Evolutionary conservation across 2,797 vertebrate species (phyloP), one percentile per base, ranked within the genome.

Genomic region (Schizopygopsis malacanthus): DNA sequence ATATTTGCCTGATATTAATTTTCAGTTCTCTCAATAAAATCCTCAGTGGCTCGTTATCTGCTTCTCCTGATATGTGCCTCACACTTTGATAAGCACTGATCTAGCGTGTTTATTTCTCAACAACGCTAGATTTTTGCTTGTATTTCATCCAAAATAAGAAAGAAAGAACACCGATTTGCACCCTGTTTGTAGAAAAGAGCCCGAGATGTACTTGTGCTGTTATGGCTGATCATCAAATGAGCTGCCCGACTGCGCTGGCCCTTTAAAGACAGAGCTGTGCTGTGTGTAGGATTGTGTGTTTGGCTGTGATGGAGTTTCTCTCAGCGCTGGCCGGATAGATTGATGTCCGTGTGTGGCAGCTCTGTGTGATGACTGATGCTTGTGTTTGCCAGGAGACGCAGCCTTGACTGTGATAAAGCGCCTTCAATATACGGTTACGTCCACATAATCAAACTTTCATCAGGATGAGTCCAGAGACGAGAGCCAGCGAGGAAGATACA

Each of bases 331-430:
- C 28, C 28, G 11, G 25, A 18, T 67, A 50, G 82, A 76, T 76
- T 84, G 56, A 84, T 76, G 73, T 52, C 41, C 2, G 43, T 71
- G 50, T 79, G 76, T 45, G 43, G n/a, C 50, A 41, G 67, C 65
- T 41, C 80, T 71, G 59, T 67, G 22, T 69, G 67, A 85, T 79
- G 75, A 84, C 73, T 78, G 75, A 54, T 70, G 83, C 25, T 39
- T 70, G 50, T 85, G 81, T 83, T 56, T 73, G 81, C 52, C 50
- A 63, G 81, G 39, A 83, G 81, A 71, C 20, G 67, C 61, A 84
- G 22, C 73, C 82, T 84, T 77, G 82, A 65, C 59, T 65, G 56
- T 54, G 59, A 84, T 84, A 88, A 86, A 83, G 47, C 8, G 0
- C 28, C 65, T 54, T 81, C 63, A 81, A 81, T 71, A 81, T 47